Evolutionary conservation across 2,797 vertebrate species (phyloP).

Genomic region (Catostomus latipinnis): DNA sequence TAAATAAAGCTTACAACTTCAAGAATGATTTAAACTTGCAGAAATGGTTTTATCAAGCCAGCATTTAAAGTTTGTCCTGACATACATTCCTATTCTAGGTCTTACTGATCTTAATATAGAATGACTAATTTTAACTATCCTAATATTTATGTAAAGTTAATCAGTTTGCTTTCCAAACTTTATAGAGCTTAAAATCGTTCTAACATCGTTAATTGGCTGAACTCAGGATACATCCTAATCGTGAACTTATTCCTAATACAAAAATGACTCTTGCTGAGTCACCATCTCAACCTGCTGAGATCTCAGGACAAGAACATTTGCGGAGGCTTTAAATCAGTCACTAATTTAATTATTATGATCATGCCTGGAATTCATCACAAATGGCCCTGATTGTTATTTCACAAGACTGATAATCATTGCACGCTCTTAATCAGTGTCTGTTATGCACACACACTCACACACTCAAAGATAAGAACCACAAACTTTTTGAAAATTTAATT

Average conservation of each 20-base stretch:
- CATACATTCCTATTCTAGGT: too few relatives aligned
- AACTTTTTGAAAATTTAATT: constrained; percentile 54
- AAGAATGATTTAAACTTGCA: too few relatives aligned
- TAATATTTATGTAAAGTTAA: too few relatives aligned
- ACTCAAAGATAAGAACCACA: constrained; percentile 26
- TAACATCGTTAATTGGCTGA: constrained; percentile 7
- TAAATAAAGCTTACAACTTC: too few relatives aligned
- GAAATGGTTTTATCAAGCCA: too few relatives aligned
- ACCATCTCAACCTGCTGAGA: not conserved
- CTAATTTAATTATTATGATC: constrained; percentile 25
- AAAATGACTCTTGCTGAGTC: not conserved
- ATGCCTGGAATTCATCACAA: constrained; percentile 33
- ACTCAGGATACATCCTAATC: not conserved
- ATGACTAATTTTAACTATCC: too few relatives aligned
- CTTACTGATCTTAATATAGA: too few relatives aligned
- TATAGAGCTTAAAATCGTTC: not conserved
- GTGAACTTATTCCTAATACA: not conserved
- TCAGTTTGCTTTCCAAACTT: not conserved
- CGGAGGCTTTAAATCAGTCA: constrained; percentile 41
- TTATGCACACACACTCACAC: constrained; percentile 19
- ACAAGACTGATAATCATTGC: constrained; percentile 30
- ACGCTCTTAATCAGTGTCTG: constrained; percentile 16
- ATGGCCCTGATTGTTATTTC: constrained; percentile 30
- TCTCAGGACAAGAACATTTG: constrained; percentile 1
- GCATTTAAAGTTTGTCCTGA: too few relatives aligned